Base-by-base conservation (phyloP, 2,797 vertebrate species). In the Rhabdophis nuchalis region DNA sequence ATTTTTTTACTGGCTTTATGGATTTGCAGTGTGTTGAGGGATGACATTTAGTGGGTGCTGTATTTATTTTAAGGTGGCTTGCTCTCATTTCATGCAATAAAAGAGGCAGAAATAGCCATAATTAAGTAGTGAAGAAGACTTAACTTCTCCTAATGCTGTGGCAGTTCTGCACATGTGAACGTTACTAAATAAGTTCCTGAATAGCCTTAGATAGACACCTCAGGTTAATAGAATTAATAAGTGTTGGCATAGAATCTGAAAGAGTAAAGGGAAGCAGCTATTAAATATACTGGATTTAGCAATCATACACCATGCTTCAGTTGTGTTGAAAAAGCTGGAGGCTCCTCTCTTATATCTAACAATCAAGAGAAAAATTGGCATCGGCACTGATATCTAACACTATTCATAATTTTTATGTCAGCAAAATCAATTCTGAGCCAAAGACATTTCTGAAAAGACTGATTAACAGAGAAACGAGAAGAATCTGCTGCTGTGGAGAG, bases 191-290 rank as follows among this genome's bases (percentile, higher is more conserved):
- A 25, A 14, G 32, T 58, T 36, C 36, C 57, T 72, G 29, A 82
- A 36, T 89, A 82, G 82, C 93, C 91, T 90, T 64, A 91, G 91
- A 53, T 0, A 0, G 56, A 1, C 72, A 23, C 92, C 92, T 93
- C 6, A 60, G 61, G 1, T 90, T 93, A 91, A 86, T 86, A 90
- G 93, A 93, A 23, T 87, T 68, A 88, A 1, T 16, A 56, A 16
- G 36, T 88, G 52, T 29, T 86, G 68, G 58, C 2, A 91, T 14
- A 95, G 92, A 93, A 90, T 57, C 14, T 9, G 5, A 90, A 8
- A 52, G 85, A 8, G 32, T 46, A 93, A 89, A 93, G 1, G 89
- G 92, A 94, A 58, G 25, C 92, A 89, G 90, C 27, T 61, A 1
- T 64, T 90, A 88, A 16, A 91, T 54, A 85, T 60, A 13, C 7